A percentile compares a stretch with the other conserved stretches of the same genome.
Evolutionary conservation across 1,140 invertebrate species (phyloP).

Genomic region (Papilio xuthus): DNA sequence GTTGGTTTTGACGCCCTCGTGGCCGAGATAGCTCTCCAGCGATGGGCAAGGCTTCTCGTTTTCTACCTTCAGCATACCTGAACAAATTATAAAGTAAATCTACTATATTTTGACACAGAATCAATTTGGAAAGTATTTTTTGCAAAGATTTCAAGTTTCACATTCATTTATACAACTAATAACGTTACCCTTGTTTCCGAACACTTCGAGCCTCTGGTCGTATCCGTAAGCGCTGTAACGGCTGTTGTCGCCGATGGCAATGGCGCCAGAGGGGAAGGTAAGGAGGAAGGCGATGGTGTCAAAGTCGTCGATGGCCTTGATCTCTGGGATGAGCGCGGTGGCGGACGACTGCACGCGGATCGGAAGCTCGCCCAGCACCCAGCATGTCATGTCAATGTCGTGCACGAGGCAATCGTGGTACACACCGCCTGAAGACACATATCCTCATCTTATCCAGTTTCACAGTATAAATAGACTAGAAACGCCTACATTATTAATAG

Average conservation of each 20-base stretch:
- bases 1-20: constrained; percentile 69
- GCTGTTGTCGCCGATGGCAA: constrained; percentile 85
- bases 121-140: background rate
- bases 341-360: constrained; percentile 81
- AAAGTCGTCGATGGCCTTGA: constrained; percentile 83
- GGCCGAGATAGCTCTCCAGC: constrained; percentile 68
- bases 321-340: constrained; percentile 82
- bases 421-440: constrained; percentile 83
- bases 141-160: background rate
- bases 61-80: constrained; percentile 82
- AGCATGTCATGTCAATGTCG: constrained; percentile 85
- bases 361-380: constrained; percentile 85
- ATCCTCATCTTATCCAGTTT: background rate
- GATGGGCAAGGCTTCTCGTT: constrained; percentile 83
- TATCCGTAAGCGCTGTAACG: constrained; percentile 85
- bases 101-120: background rate
- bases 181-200: constrained; percentile 78
- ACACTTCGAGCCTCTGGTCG: constrained; percentile 87
- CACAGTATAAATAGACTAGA: background rate
- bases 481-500: too few species aligned
- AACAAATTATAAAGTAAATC: constrained; percentile 15
- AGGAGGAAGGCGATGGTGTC: constrained; percentile 85
- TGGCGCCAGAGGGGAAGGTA: constrained; percentile 84
- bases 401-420: constrained; percentile 89
- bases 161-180: constrained; percentile 25